Base-by-base conservation (phyloP, 2,888 invertebrate species). In the Sepiola atlantica region DNA sequence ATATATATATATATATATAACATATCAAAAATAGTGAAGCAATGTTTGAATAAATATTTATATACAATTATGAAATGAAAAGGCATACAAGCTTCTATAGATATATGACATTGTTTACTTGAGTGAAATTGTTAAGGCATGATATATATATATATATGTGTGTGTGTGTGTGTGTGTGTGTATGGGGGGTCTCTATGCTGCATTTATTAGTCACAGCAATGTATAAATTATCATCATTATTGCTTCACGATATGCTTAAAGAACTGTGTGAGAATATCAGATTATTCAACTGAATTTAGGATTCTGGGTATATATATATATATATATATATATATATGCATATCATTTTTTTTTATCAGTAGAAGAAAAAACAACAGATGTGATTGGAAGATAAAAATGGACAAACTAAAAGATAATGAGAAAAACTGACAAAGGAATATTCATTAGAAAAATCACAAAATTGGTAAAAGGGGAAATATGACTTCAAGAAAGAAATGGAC, bases 221-320 rank as follows among this genome's bases (percentile, higher is more conserved):
- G 92, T 28, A 92, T 92, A 45, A 92, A 54, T 35, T 35, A 92
- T 92, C n/a, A 77, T n/a, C 77, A n/a, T 77, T 77, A 77, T 77
- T 77, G n/a, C 77, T 77, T 32, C 77, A 77, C n/a, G 77, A 77
- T 77, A 77, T 18, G 77, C 77, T n/a, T 77, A 77, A 77, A 77
- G 61, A 61, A 61, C 28, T 61, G 28, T 61, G 61, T 28, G 28
- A 28, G n/a, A n/a, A 77, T 77, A 77, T 77, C 77, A 77, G 77
- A 77, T 45, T 8, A 45, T 77, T 77, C 77, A 77, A 77, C 77
- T 77, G 77, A 77, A n/a, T 77, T 92, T 28, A 4, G 45, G 45
- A 92, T 6, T 14, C 16, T 14, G 24, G 45, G 35, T 14, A 45
- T 45, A 45, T 92, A 12, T 91, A 91, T 35, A 20, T 28, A 45